Evolutionary conservation across 2,797 vertebrate species (phyloP), one percentile per base, ranked within the genome.

Genomic region (Gambelia wislizenii): DNA sequence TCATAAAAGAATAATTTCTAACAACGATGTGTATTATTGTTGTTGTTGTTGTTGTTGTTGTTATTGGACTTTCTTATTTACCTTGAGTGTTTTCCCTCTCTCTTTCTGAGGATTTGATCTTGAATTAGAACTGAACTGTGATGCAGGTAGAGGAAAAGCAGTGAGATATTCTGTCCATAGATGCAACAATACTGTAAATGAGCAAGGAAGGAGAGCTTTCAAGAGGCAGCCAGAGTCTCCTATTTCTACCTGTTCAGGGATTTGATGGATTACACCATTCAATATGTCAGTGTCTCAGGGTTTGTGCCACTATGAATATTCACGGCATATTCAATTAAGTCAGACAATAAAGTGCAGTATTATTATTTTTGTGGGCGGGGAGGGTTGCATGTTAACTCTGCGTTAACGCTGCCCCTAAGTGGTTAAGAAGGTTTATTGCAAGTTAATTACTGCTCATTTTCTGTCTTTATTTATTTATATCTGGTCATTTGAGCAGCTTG

Each of bases 341-440:
- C 92, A 95, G 92, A 94, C 95, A 92, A 96, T 91, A 42, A 93
- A 89, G 82, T 1, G 74, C 94, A 93, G 92, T 47, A 76, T 76
- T 76, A 76, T 76, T 30, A 47, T 76, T 75, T 95, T 61, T 5
- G 59, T 6, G 59, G 64, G 27, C 14, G 64, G 64, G 64, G 30
- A 9, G 64, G 30, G 64, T 95, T 94, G 89, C 94, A 92, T 93
- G 93, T 94, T 94, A 94, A 95, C 93, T 96, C 95, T 94, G 92
- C 92, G 97, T 97, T 98, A 97, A 97, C 96, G 96, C 97, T 97
- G 97, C 97, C 98, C 97, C 97, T 97, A 97, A 98, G 98, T 97
- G 97, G 97, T 97, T 95, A 97, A 95, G 93, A 96, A 94, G 96
- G 97, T 97, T 98, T 98, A 98, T 97, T 98, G 96, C 98, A 98